phyloP scores from a whole-genome alignment of 2,113 vertebrate genomes.

The Brienomyrus longianalis region DNA sequence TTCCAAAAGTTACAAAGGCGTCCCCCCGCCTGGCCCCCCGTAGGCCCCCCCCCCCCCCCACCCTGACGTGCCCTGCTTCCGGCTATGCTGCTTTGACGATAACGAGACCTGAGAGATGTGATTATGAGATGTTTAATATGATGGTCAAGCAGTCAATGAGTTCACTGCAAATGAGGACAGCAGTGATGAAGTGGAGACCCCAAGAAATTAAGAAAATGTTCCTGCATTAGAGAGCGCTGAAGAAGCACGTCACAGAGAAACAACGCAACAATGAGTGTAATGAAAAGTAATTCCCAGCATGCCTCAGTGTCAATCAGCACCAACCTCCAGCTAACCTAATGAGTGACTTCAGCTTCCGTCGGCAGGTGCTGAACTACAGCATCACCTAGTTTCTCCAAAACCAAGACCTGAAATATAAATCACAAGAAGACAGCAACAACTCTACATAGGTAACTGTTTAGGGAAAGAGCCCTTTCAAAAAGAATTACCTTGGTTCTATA shows the following conservation, averaged over 20 bases:
- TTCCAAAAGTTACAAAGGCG: background rate
- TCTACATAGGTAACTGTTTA: background rate
- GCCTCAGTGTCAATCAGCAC: background rate
- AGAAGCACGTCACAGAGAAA: background rate
- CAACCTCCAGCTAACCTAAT: background rate
- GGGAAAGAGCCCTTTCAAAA: background rate
- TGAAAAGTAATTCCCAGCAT: background rate
- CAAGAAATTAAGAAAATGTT: background rate
- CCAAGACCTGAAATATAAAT: background rate
- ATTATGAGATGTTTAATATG: slow-evolving; percentile 11
- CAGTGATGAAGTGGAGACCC: background rate
- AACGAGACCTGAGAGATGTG: slow-evolving; percentile 12
- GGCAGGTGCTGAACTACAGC: background rate
- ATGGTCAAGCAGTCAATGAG: background rate
- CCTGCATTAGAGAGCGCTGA: background rate
- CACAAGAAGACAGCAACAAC: background rate
- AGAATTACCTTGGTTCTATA: background rate
- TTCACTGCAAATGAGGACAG: background rate
- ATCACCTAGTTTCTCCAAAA: background rate
- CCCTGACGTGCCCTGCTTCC: background rate
- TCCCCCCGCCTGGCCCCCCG: background rate
- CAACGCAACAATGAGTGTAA: background rate
- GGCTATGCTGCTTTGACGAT: background rate
- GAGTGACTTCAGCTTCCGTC: background rate
- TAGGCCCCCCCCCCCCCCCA: background rate